Percentiles rank a stretch among this genome's conserved stretches.
These are phyloP conservation scores for Blomia tropicalis DNA, from an alignment of 2,888 invertebrate species.

Conservation along the genomic window DNA sequence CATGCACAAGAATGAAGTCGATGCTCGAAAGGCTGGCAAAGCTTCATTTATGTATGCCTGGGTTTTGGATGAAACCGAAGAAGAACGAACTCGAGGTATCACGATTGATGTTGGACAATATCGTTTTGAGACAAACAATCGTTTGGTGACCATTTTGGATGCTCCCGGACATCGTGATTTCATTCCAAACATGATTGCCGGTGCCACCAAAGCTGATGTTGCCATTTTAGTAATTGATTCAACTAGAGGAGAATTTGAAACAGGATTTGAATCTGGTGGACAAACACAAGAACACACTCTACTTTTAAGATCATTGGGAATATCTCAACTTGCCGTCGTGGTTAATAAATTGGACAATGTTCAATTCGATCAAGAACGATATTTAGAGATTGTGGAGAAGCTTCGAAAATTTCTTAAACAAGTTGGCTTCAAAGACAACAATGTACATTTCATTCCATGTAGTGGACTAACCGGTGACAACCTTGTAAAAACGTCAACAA, in stretches of 20 bases:
- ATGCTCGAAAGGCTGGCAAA: conserved; percentile 89
- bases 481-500: conserved; percentile 37
- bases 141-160: conserved; percentile 67
- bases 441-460: conserved; percentile 78
- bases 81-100: conserved; percentile 86
- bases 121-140: conserved; percentile 71
- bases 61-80: conserved; percentile 96
- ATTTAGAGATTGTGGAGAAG: conserved; percentile 68
- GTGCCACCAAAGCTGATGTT: conserved; percentile 94
- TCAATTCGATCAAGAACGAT: conserved; percentile 77
- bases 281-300: conserved; percentile 95
- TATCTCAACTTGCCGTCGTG: conserved; percentile 80
- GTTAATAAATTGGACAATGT: conserved; percentile 95
- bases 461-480: conserved; percentile 94
- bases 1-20: conserved; percentile 89
- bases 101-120: conserved; percentile 96
- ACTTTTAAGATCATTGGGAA: conserved; percentile 69
- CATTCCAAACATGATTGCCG: conserved; percentile 98
- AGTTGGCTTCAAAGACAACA: conserved; percentile 72
- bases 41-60: conserved; percentile 96
- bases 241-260: conserved; percentile 85
- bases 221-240: conserved; percentile 91
- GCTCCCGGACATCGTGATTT: conserved; percentile 99
- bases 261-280: conserved; percentile 92
- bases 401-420: conserved; percentile 67